Evolutionary conservation across 2,888 invertebrate species (phyloP), one percentile per base, ranked within the genome.

Genomic region (Atethmia centrago): DNA sequence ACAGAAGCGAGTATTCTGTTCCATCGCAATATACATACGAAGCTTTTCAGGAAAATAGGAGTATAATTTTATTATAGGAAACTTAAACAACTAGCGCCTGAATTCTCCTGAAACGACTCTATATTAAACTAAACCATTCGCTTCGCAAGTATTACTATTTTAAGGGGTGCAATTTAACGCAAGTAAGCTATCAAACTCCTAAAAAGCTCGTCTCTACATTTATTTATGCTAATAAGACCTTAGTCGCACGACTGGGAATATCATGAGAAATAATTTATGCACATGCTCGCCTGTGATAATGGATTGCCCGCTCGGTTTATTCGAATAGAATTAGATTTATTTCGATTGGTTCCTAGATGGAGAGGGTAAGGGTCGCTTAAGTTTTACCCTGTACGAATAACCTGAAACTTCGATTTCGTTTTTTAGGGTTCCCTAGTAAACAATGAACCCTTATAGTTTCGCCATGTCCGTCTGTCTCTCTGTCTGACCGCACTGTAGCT

Each of bases 161-260:
- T 64, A 45, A 40, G 31, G 73, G 61, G 58, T 77, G 58, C 59
- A 77, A 74, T 73, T 71, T 49, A 55, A 63, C 12, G 45, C 28
- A 36, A 79, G 66, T 77, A 36, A 79, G 61, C 53, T 66, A 73
- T 79, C 70, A 74, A 61, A 65, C 68, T 64, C 45, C 51, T 61
- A 25, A 67, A 36, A 73, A 71, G 56, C 75, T 58, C 36, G 21
- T 68, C 63, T 71, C 67, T 67, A 67, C 74, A 81, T 80, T 85
- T 85, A 77, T 81, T 70, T 86, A 86, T 85, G 83, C 69, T 79
- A 83, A 86, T 83, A 51, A 64, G 79, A 70, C 58, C 25, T 74
- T 74, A 77, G 59, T 58, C 21, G 64, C 58, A 68, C 53, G 58
- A 74, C 31, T 53, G 53, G 65, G 58, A 68, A 73, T 71, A 64